phyloP scores from a whole-genome alignment of 2,797 vertebrate genomes.

The Periparus ater region DNA sequence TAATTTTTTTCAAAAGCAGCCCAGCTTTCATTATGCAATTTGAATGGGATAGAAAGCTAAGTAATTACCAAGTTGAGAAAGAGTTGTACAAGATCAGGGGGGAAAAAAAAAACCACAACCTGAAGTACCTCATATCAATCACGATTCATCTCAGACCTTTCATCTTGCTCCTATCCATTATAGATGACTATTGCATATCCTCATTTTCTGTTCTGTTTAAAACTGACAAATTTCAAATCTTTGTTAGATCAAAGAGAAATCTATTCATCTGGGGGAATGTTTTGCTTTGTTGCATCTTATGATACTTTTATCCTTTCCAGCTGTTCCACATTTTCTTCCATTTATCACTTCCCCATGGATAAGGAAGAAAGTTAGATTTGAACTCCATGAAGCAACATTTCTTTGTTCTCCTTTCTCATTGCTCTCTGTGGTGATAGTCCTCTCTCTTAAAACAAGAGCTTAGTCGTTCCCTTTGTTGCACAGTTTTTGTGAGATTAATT shows the following conservation, averaged over 20 bases:
- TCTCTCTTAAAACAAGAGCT: neutral
- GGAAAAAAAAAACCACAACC: neutral
- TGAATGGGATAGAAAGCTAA: neutral
- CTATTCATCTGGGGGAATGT: neutral
- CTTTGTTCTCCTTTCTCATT: neutral
- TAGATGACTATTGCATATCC: neutral
- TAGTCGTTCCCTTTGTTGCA: neutral
- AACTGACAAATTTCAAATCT: neutral
- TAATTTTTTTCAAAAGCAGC: neutral
- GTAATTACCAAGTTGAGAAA: neutral
- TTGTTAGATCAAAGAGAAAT: constrained; percentile 23
- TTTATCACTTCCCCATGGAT: neutral
- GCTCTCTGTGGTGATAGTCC: neutral
- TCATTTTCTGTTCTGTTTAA: constrained; percentile 8
- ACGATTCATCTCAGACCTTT: neutral
- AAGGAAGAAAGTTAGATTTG: neutral
- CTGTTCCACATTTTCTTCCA: neutral
- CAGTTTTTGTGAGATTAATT: neutral
- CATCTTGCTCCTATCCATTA: neutral
- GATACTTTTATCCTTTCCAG: constrained; percentile 12
- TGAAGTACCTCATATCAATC: neutral
- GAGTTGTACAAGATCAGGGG: neutral
- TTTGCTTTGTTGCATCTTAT: constrained; percentile 19
- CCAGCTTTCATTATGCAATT: neutral
- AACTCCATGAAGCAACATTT: neutral